Base-by-base conservation (phyloP, 2,797 vertebrate species). In the Sebastes minor region DNA sequence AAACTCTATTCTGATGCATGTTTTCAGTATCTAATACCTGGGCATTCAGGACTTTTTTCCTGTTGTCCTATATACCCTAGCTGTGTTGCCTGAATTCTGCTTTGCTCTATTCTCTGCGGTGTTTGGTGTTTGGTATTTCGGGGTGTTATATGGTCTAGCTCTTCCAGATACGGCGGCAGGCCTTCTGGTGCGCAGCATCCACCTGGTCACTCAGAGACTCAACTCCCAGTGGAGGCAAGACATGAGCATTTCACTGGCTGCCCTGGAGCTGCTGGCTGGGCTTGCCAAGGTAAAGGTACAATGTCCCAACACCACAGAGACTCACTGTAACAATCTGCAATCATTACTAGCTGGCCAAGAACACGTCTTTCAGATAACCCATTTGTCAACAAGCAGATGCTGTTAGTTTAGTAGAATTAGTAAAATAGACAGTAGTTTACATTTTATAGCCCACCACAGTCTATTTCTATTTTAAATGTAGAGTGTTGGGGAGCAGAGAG, bases 131-230 rank as follows among this genome's bases (percentile, higher is more conserved):
- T 97, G 97, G 95, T 96, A 96, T 95, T 94, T 94, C 90, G 93
- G 95, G 97, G 90, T 95, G 93, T 95, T 89, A 94, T 93, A 95
- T 95, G 91, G 82, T 95, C 67, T 93, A 98, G 97, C 97, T 98
- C 96, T 99, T 97, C 90, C 97, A 99, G 98, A 99, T 97, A 98
- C 97, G 66, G 98, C 98, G 77, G 96, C 97, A 28, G 98, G 98
- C 77, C 96, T 99, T 84, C 95, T 99, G 96, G 98, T 99, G 83
- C 97, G 98, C 93, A 98, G 97, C 92, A 99, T 99, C 95, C 98
- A 99, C 91, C 95, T 99, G 80, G 97, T 99, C 85, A 99, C 97
- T 22, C 98, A 99, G 92, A 97, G 98, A 85, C 97, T 99, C 86
- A 98, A 98, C 91, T 96, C 97, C 0, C 97, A 97, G 93, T 99